Conservation (phyloP, 2,888 invertebrate genomes). For the Orchesella flavescens region DNA sequence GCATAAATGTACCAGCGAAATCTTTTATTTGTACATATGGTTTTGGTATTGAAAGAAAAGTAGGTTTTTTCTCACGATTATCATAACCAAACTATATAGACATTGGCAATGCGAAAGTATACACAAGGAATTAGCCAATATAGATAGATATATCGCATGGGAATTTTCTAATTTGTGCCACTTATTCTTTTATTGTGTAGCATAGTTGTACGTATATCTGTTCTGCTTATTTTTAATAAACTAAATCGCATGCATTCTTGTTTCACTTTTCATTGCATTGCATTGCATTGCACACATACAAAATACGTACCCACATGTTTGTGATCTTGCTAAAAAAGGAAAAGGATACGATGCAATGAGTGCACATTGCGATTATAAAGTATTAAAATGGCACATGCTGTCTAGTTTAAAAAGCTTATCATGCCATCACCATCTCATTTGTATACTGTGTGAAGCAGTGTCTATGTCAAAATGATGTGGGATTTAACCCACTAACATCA, state of each 20-base stretch:
- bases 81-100: slow-evolving; percentile 56
- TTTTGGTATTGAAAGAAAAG: slow-evolving; percentile 23
- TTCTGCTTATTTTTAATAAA: neutral
- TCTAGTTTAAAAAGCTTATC: slow-evolving; percentile 51
- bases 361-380: slow-evolving; percentile 38
- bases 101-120: slow-evolving; percentile 47
- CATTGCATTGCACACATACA: too few relatives aligned
- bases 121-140: neutral
- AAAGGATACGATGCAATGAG: slow-evolving; percentile 40
- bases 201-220: slow-evolving; percentile 24
- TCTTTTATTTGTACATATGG: too few relatives aligned
- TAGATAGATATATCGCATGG: slow-evolving; percentile 21
- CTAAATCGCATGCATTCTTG: slow-evolving; percentile 6
- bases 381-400: slow-evolving; percentile 50
- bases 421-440: slow-evolving; percentile 2
- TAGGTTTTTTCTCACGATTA: slow-evolving; percentile 54
- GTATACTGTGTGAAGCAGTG: neutral
- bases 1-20: too few relatives aligned
- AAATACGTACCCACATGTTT: neutral
- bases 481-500: slow-evolving; percentile 43
- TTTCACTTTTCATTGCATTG: slow-evolving; percentile 45
- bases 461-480: slow-evolving; percentile 6
- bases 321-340: slow-evolving; percentile 54
- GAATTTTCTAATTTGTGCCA: slow-evolving; percentile 60
- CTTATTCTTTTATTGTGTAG: slow-evolving; percentile 39